Conservation (phyloP, 1,140 invertebrate species). For the Zophobas morio region DNA sequence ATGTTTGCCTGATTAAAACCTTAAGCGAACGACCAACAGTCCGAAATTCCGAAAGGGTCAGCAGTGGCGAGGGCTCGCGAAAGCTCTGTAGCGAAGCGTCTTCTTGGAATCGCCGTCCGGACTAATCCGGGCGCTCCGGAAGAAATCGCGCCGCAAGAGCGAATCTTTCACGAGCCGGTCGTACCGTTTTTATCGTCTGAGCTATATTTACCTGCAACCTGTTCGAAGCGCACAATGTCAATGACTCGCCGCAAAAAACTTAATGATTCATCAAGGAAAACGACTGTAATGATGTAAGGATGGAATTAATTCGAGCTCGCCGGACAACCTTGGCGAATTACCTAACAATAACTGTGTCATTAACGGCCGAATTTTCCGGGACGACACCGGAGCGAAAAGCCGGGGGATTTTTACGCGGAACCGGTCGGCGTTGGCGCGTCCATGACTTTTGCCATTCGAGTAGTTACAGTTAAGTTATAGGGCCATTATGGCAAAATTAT, state of each 20-base stretch:
- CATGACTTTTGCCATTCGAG: constrained; percentile 1
- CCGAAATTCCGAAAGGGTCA: neutral
- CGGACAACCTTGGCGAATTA: constrained; percentile 41
- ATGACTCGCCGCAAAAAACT: constrained; percentile 51
- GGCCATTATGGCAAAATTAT: constrained; percentile 43
- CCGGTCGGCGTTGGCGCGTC: constrained; percentile 27
- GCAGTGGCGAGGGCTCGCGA: neutral
- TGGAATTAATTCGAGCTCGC: constrained; percentile 40
- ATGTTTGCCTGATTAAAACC: constrained; percentile 42
- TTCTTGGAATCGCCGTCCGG: constrained; percentile 30
- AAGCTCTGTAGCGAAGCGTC: constrained; percentile 17
- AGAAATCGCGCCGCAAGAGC: neutral
- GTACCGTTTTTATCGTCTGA: constrained; percentile 30
- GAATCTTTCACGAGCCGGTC: constrained; percentile 19
- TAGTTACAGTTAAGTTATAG: constrained; percentile 34
- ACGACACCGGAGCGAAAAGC: neutral
- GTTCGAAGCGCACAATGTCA: constrained; percentile 22
- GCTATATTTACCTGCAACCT: constrained; percentile 42
- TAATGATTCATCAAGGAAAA: constrained; percentile 62
- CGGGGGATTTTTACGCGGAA: constrained; percentile 26
- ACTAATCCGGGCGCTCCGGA: constrained; percentile 1
- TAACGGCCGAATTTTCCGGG: constrained; percentile 40
- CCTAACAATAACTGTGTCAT: constrained; percentile 50
- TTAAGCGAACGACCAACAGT: constrained; percentile 4
- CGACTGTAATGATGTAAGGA: constrained; percentile 55